These are phyloP conservation scores for Amiota mariae DNA, from an alignment of 2,888 invertebrate species.

Conservation along the genomic window DNA sequence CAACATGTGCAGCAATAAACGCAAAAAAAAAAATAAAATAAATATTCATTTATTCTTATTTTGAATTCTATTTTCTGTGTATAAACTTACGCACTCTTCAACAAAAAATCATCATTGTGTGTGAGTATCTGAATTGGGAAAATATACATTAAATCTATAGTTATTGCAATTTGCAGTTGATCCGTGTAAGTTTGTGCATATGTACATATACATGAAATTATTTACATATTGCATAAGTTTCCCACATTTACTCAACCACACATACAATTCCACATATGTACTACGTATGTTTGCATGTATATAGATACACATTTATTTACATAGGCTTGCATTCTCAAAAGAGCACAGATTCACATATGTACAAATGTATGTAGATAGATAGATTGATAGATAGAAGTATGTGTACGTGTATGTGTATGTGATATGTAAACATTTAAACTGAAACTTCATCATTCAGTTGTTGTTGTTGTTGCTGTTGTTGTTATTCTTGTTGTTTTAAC, in stretches of 20 bases:
- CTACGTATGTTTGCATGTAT: not conserved
- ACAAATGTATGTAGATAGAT: too few species aligned
- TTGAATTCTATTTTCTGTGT: not conserved
- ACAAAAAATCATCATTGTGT: too few species aligned
- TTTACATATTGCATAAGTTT: constrained; percentile 15
- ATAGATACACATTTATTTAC: not conserved
- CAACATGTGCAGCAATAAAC: too few species aligned
- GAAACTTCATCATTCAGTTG: too few species aligned
- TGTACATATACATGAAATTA: not conserved
- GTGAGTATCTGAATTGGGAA: not conserved
- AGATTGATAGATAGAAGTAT: too few species aligned
- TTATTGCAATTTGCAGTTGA: not conserved
- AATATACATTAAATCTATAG: constrained; percentile 2
- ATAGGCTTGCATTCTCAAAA: too few species aligned
- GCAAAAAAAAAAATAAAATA: too few species aligned
- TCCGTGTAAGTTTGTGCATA: not conserved
- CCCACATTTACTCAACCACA: not conserved
- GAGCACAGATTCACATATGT: too few species aligned
- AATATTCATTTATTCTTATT: not conserved
- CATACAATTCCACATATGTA: not conserved
- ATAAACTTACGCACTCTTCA: not conserved
- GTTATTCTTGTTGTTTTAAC: too few species aligned
- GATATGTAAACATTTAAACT: too few species aligned
- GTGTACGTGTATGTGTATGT: too few species aligned
- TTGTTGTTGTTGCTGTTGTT: too few species aligned